Conservation (phyloP, 1,140 invertebrate genomes). For the Colletes gigas region DNA sequence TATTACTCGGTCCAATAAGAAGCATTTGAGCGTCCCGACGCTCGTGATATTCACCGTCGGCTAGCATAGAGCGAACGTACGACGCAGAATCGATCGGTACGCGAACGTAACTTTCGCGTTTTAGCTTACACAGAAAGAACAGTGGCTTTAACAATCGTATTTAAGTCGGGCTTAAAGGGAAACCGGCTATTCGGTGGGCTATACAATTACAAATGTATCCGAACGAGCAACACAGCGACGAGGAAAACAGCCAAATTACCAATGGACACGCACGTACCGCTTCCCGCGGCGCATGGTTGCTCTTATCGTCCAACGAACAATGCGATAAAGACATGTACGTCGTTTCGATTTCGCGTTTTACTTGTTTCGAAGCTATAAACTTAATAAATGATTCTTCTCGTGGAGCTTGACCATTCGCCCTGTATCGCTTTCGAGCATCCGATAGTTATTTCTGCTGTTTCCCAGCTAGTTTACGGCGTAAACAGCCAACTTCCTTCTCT, state of each 20-base stretch:
- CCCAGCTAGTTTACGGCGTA: no score
- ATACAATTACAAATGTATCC: background rate
- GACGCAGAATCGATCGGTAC: background rate
- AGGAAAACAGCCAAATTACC: conserved; percentile 9
- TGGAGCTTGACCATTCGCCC: background rate
- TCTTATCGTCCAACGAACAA: conserved; percentile 35
- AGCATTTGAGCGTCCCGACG: no score
- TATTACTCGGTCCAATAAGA: no score
- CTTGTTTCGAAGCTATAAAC: conserved; percentile 38
- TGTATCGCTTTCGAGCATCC: conserved; percentile 14
- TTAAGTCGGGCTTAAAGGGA: conserved; percentile 2
- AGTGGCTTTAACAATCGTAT: background rate
- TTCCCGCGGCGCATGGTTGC: background rate
- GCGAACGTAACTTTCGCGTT: conserved; percentile 3
- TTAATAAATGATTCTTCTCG: conserved; percentile 41
- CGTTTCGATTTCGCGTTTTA: conserved; percentile 34
- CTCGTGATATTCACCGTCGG: background rate
- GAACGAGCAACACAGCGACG: conserved; percentile 28
- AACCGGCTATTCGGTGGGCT: background rate
- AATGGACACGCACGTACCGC: conserved; percentile 31
- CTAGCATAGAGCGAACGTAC: background rate
- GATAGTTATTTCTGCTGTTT: background rate
- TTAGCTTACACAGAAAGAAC: background rate
- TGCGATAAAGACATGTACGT: conserved; percentile 45
- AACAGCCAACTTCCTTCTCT: background rate